Evolutionary conservation across 92 coral and sea anemone species (phyloP), one percentile per base, ranked within the genome.

Genomic region (Parazoanthus darwini): DNA sequence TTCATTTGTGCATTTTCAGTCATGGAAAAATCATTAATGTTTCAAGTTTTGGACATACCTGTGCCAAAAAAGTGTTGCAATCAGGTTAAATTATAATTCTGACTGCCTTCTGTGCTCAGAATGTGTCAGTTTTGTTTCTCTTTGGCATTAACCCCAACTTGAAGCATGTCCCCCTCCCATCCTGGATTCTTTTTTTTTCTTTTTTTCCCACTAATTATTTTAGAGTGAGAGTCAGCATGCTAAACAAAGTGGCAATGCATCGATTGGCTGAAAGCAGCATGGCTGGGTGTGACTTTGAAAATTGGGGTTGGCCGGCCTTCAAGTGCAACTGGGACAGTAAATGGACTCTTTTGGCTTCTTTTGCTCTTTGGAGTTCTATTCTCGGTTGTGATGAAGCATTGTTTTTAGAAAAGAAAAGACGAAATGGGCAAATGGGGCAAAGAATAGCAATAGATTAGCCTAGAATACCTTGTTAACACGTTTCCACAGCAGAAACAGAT

Each of bases 221-320:
- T 74, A 74, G 78, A 74, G 78, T 74, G 78, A 74, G 78, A 74
- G 78, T 74, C 78, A 74, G 78, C 78, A 74, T 74, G 78, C 78
- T 74, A 74, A 74, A 74, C 78, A 74, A 74, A 74, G 78, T 74
- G 78, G 78, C 78, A 74, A 74, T 74, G 78, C 78, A 74, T 74
- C 78, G 78, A 74, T 74, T 74, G 78, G 78, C 78, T 74, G 78
- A 74, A 74, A 74, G 78, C 78, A 74, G 78, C 78, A 74, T 74
- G 78, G 78, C 78, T 74, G 78, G 78, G 78, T 74, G 78, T 35
- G 78, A 74, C 78, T 74, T 74, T 74, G 78, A 74, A 74, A 74
- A 74, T 74, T 74, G 78, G 1, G 78, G 78, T 74, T 74, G 78
- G 78, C 78, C 78, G 78, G 78, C 78, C 78, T 74, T 74, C 78